A percentile compares a stretch with the other conserved stretches of the same genome.
Evolutionary conservation across 2,113 vertebrate species (phyloP).

Genomic region (Oxyruncus cristatus): DNA sequence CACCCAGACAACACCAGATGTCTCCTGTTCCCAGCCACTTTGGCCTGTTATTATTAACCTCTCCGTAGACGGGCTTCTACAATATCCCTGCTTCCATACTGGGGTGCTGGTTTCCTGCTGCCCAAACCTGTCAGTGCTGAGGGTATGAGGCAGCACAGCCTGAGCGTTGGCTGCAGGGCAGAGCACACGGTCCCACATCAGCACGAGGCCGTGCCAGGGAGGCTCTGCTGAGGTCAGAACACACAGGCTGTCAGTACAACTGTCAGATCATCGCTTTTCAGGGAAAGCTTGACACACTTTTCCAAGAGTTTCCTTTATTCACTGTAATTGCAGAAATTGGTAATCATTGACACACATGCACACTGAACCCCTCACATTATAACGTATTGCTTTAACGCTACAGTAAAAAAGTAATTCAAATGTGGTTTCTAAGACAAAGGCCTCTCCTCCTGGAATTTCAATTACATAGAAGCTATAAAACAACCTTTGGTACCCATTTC

Average conservation of each 20-base stretch:
- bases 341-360: conserved; percentile 52
- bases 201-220: neutral
- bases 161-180: accelerated
- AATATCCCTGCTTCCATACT: neutral
- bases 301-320: conserved; percentile 45
- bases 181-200: accelerated
- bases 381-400: neutral
- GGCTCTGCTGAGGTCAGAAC: neutral
- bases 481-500: conserved; percentile 19
- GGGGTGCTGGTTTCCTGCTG: neutral
- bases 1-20: neutral
- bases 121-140: accelerated
- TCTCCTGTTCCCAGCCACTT: neutral
- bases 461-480: conserved; percentile 24
- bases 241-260: neutral
- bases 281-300: neutral
- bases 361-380: conserved; percentile 10
- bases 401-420: conserved; percentile 28
- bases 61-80: neutral
- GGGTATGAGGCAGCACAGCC: accelerated
- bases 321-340: conserved; percentile 27
- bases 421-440: conserved; percentile 25
- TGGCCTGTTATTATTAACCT: neutral
- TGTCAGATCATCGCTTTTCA: accelerated
- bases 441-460: conserved; percentile 23